Evolutionary conservation across 2,888 invertebrate genomes (phyloP).

Genomic region (Nomada lathburiana): DNA sequence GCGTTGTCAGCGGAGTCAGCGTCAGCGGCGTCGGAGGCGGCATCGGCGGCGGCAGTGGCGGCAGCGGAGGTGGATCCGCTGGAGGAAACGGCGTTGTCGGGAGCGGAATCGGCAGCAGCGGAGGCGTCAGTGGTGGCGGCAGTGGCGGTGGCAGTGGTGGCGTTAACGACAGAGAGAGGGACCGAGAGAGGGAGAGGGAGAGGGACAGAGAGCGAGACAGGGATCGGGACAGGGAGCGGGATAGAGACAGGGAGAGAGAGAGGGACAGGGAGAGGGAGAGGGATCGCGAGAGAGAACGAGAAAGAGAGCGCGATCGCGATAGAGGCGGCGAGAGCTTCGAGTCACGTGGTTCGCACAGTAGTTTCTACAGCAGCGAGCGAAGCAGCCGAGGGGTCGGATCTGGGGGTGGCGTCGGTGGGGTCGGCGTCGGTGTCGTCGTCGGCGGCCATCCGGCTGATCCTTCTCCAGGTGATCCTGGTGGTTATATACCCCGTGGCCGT

Average conservation of each 20-base stretch:
- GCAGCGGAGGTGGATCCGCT: constrained; percentile 23
- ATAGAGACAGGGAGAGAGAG: constrained; percentile 50
- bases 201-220: constrained; percentile 50
- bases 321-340: constrained; percentile 79
- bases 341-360: constrained; percentile 84
- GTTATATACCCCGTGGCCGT: constrained; percentile 80
- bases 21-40: constrained; percentile 58
- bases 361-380: constrained; percentile 80
- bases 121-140: constrained; percentile 16
- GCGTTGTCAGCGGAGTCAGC: constrained; percentile 38
- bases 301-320: constrained; percentile 58
- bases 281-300: constrained; percentile 70
- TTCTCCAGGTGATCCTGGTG: constrained; percentile 80
- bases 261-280: constrained; percentile 61
- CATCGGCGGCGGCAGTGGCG: constrained; percentile 22
- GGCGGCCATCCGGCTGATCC: constrained; percentile 78
- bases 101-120: constrained; percentile 8
- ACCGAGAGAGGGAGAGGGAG: constrained; percentile 48
- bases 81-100: constrained; percentile 8
- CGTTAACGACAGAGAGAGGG: constrained; percentile 37
- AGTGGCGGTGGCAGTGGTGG: constrained; percentile 27
- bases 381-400: constrained; percentile 77
- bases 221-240: constrained; percentile 52
- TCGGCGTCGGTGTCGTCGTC: constrained; percentile 76
- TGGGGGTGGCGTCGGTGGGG: constrained; percentile 74